phyloP scores from a whole-genome alignment of 2,888 invertebrate genomes.

The Agriotes lineatus region DNA sequence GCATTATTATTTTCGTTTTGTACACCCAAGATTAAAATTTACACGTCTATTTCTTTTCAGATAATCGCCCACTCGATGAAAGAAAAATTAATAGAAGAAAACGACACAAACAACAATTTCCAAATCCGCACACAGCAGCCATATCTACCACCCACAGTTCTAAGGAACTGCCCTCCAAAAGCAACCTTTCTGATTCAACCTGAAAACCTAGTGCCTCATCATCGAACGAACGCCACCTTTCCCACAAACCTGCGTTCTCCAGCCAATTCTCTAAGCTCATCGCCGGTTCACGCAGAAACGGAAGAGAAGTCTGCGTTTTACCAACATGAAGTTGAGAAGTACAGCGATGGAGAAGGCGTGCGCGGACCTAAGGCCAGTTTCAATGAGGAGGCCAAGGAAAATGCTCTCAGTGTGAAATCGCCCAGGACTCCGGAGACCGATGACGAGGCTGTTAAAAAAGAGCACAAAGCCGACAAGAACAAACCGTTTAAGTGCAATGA shows the following conservation, averaged over 20 bases:
- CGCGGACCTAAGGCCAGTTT: background rate
- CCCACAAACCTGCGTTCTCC: background rate
- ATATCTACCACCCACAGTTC: background rate
- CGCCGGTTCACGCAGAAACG: slow-evolving; percentile 18
- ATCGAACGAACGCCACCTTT: background rate
- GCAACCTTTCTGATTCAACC: no score
- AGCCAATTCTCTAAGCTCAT: slow-evolving; percentile 16
- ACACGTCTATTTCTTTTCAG: slow-evolving; percentile 16
- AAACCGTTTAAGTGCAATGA: slow-evolving; percentile 79
- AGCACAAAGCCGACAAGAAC: slow-evolving; percentile 27
- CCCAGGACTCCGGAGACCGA: slow-evolving; percentile 4
- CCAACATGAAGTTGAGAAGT: slow-evolving; percentile 4
- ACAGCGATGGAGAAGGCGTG: background rate
- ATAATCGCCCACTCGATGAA: background rate
- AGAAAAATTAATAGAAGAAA: slow-evolving; percentile 44
- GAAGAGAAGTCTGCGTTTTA: slow-evolving; percentile 6
- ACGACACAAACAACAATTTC: slow-evolving; percentile 60
- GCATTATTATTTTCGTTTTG: no score
- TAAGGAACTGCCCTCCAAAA: slow-evolving; percentile 10
- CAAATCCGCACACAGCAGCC: slow-evolving; percentile 26
- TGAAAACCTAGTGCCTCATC: background rate
- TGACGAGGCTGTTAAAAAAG: slow-evolving; percentile 22
- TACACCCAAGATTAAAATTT: no score
- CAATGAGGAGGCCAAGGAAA: slow-evolving; percentile 7
- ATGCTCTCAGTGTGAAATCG: background rate